These are phyloP conservation scores for Thereva unica DNA, from an alignment of 2,888 invertebrate species.

Conservation along the genomic window DNA sequence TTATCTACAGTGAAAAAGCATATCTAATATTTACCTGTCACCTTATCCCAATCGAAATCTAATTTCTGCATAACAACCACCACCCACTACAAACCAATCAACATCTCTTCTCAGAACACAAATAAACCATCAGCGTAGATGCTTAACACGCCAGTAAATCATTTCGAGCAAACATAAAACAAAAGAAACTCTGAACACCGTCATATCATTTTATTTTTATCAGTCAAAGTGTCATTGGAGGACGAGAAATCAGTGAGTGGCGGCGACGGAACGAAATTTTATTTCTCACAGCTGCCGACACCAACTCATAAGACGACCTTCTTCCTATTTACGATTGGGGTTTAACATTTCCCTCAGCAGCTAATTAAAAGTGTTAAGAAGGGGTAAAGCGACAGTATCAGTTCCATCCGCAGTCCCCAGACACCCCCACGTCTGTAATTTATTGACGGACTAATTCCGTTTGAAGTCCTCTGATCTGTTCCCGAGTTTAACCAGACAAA, in stretches of 20 bases:
- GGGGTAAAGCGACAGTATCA: constrained; percentile 29
- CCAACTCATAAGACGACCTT: constrained; percentile 12
- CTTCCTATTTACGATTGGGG: constrained; percentile 28
- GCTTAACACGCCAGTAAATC: too few species aligned
- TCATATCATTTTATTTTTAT: constrained; percentile 2
- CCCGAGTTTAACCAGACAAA: constrained; percentile 12
- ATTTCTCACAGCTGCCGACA: constrained; percentile 22
- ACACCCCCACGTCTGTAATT: background rate
- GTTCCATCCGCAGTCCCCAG: constrained; percentile 4
- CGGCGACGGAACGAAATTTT: constrained; percentile 1
- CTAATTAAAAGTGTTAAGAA: constrained; percentile 37
- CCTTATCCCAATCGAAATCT: too few species aligned
- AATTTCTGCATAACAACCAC: too few species aligned
- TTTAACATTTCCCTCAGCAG: constrained; percentile 34
- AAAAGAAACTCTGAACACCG: background rate
- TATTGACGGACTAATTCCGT: constrained; percentile 6
- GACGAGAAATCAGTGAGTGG: constrained; percentile 10
- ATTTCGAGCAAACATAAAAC: too few species aligned
- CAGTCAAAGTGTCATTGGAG: background rate
- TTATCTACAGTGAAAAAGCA: too few species aligned
- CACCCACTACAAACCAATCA: too few species aligned
- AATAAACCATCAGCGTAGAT: too few species aligned
- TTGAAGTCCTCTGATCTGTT: constrained; percentile 13
- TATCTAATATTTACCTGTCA: too few species aligned
- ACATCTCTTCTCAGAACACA: too few species aligned